Conservation (phyloP, 1,140 invertebrate genomes). For the Metaphire vulgaris region DNA sequence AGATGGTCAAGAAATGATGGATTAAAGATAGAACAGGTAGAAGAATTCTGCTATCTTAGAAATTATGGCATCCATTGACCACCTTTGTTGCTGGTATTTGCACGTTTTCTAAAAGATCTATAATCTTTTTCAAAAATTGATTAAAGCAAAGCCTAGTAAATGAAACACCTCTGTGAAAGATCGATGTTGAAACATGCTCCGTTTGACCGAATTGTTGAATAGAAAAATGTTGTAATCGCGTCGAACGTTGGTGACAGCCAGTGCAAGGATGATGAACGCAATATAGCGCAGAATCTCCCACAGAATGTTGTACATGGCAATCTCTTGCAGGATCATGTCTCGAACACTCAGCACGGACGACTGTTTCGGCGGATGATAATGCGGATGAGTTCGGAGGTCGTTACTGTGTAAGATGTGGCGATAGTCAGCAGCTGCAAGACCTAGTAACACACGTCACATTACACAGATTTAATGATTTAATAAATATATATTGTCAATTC, state of each 20-base stretch:
- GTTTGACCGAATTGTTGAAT: not conserved
- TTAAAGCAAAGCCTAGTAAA: no score
- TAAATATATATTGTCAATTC: no score
- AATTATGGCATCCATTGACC: no score
- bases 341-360: not conserved
- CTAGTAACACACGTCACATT: no score
- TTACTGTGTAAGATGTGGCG: not conserved
- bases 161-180: no score
- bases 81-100: no score
- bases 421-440: not conserved
- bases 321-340: not conserved
- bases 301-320: not conserved
- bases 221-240: not conserved
- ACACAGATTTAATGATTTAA: no score
- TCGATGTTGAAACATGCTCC: not conserved
- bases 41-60: no score
- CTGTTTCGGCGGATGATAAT: not conserved
- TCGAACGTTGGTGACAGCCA: not conserved
- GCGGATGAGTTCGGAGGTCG: not conserved
- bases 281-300: not conserved
- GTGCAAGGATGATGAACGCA: not conserved
- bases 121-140: no score
- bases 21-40: no score
- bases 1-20: no score
- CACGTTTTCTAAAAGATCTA: no score